These are phyloP conservation scores for Neolamprologus fasciatus DNA, from an alignment of 2,113 vertebrate genomes.

Conservation along the genomic window DNA sequence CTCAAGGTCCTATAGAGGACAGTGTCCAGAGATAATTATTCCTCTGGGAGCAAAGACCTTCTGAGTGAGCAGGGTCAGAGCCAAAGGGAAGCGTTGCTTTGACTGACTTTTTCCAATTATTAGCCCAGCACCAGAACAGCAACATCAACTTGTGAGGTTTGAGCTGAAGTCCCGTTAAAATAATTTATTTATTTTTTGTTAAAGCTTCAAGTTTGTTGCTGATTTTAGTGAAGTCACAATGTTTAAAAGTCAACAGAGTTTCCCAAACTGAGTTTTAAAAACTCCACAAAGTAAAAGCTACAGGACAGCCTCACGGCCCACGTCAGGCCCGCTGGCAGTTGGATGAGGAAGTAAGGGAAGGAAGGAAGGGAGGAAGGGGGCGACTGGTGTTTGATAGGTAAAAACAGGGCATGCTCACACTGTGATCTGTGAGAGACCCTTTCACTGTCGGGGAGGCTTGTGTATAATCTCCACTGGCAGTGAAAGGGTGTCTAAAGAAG, in stretches of 20 bases:
- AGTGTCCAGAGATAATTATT: not conserved
- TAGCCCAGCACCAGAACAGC: not conserved
- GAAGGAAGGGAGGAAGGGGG: not conserved
- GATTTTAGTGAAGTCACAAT: not conserved
- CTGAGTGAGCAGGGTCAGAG: not conserved
- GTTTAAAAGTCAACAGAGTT: not conserved
- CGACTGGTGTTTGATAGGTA: constrained; percentile 30
- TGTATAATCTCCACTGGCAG: constrained; percentile 18
- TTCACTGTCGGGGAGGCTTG: constrained; percentile 41
- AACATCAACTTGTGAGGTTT: not conserved
- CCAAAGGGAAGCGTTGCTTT: not conserved
- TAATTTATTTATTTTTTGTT: rapidly evolving
- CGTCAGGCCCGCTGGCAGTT: not conserved
- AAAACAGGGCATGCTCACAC: constrained; percentile 69
- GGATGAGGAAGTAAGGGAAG: not conserved
- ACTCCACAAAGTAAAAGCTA: not conserved
- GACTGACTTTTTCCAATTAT: not conserved
- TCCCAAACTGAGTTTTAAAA: not conserved
- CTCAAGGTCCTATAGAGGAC: not conserved
- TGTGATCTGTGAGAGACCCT: constrained; percentile 60
- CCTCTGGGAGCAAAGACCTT: not conserved
- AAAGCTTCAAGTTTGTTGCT: not conserved
- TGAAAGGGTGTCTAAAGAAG: constrained; percentile 48
- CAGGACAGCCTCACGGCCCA: not conserved
- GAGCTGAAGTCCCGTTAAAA: not conserved